Base-by-base conservation (phyloP, 2,113 vertebrate species). In the Dasyprocta punctata region DNA sequence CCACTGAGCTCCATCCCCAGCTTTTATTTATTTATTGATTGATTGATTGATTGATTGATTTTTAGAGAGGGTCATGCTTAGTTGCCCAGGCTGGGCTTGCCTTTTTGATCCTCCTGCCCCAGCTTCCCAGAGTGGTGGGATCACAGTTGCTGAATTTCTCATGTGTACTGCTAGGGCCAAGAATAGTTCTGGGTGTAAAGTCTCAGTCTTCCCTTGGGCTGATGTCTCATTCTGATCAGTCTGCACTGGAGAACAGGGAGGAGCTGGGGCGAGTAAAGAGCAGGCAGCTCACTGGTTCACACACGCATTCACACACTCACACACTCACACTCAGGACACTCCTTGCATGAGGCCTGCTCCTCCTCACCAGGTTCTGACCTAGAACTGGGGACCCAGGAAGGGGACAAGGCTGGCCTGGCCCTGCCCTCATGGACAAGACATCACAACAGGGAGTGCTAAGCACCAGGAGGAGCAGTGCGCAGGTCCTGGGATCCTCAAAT, bases 381-480 rank as follows among this genome's bases (percentile, higher is more conserved):
- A 28, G 24, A 69, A 52, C 69, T 65, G 58, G 71, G 38, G 41
- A 73, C 30, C 44, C 9, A 5, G 22, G 9, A 36, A 0, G 20
- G 17, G 28, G 7, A 44, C 69, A 5, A 71, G 83, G 54, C 8
- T 0, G 0, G 38, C 17, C 61, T 20, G 69, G 8, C 14, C 26
- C 38, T 52, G 81, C 38, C 17, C 38, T 47, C 61, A 10, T 11
- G 81, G 71, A 69, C 36, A 30, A 63, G 26, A 14, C 0, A 41
- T 7, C 1, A 0, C 52, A 26, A 16, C 0, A 47, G 38, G 0
- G 2, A 13, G 47, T 36, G 9, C 69, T 22, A 28, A 14, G 3
- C 12, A 38, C 22, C 73, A 19, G 28, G 30, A 86, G 17, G 8
- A 44, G 41, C 0, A 0, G 5, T 24, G 13, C 16, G 13, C 30